Evolutionary conservation across 2,888 invertebrate species (phyloP), one percentile per base, ranked within the genome.

Genomic region (Biston betularia): DNA sequence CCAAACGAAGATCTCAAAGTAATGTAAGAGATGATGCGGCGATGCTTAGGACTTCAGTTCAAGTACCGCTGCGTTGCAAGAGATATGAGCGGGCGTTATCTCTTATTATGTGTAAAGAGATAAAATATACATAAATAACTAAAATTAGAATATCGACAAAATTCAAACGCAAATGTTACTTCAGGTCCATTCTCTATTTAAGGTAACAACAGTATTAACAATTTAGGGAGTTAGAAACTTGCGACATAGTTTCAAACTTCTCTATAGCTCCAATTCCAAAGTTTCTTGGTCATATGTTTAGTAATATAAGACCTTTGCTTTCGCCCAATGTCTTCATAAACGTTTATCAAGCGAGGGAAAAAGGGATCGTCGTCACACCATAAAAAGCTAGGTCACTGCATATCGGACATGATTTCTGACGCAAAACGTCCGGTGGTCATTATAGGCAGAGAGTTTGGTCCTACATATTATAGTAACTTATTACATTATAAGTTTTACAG

Each of bases 351-450:
- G 14, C 55, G 53, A 44, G 57, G 58, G 57, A 61, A 65, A 60
- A 62, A 56, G 45, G 67, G 67, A 63, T 60, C 61, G 48, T 60
- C 49, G 60, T 44, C 33, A 49, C 62, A 59, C 63, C 63, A 69
- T 74, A 75, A 75, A 73, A 73, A 71, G 52, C 59, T 63, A 66
- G 70, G 69, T 70, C 74, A 69, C 69, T 69, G 67, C 67, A 63
- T 69, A 74, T 64, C 68, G 50, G 65, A 64, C 70, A 72, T 68
- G 69, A 72, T 72, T 70, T 74, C 69, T 70, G 58, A 62, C 64
- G 70, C 54, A 63, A 46, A 68, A 46, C 45, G 63, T 63, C 50
- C 58, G 62, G 58, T 58, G 48, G 33, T 52, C 45, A 40, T 48
- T 45, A 38, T 68, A 68, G 67, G 35, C 50, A 1, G 52, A 50